A percentile compares a stretch with the other conserved stretches of the same genome.
Evolutionary conservation across 2,113 vertebrate species (phyloP).

Genomic region (Chamaea fasciata): DNA sequence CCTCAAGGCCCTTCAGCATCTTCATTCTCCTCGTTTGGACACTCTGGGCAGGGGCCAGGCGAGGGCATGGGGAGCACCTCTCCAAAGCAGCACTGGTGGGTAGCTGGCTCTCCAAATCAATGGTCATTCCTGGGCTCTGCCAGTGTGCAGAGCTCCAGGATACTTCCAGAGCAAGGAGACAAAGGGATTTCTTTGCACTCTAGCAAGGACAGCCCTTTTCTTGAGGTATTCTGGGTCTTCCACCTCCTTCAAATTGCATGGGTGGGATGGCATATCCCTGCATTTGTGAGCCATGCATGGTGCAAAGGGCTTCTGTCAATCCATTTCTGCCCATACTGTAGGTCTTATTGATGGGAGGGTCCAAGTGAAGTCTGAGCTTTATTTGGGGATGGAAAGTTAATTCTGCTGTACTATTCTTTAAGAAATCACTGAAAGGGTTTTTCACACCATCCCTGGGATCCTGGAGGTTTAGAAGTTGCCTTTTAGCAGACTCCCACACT

Average conservation of each 20-base stretch:
- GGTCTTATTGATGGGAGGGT: neutral
- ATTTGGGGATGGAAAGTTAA: neutral
- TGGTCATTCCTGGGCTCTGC: rapidly evolving
- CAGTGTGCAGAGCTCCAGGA: no score
- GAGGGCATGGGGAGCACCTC: neutral
- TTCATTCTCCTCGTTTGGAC: neutral
- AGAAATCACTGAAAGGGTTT: neutral
- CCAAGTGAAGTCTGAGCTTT: neutral
- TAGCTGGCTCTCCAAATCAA: neutral
- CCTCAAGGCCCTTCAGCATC: neutral
- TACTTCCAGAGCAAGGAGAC: neutral
- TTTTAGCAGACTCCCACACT: neutral
- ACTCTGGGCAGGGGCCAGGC: neutral
- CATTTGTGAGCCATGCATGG: neutral
- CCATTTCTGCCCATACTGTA: neutral
- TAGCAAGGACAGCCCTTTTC: neutral
- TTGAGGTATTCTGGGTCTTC: neutral
- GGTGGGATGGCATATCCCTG: neutral
- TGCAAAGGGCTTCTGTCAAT: neutral
- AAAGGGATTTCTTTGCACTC: neutral
- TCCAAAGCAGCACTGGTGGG: rapidly evolving
- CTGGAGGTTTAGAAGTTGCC: neutral
- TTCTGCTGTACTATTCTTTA: neutral
- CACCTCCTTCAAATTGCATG: neutral
- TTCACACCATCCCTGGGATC: neutral